phyloP scores from a whole-genome alignment of 2,797 vertebrate species.

The Nothura maculosa region DNA sequence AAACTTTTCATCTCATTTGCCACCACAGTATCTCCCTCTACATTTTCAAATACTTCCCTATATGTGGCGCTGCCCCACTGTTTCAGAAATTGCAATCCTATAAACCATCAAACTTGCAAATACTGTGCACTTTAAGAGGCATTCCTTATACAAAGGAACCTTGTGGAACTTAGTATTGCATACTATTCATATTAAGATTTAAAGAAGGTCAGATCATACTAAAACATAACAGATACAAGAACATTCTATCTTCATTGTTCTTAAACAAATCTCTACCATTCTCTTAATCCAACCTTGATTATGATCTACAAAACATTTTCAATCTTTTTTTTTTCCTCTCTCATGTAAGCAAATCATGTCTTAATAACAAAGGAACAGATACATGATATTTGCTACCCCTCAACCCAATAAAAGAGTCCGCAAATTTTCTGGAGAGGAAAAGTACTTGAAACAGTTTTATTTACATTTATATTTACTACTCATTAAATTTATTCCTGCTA shows the following conservation, averaged over 20 bases:
- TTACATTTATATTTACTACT: constrained; percentile 1
- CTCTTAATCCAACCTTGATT: background rate
- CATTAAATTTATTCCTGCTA: background rate
- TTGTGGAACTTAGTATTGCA: background rate
- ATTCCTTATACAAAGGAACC: background rate
- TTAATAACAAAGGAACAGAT: background rate
- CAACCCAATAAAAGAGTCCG: background rate
- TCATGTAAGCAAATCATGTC: background rate
- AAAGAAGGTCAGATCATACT: background rate
- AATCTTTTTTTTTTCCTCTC: background rate
- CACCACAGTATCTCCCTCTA: background rate
- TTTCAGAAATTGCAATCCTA: background rate
- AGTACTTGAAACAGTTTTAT: background rate
- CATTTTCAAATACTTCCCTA: background rate
- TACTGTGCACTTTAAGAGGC: background rate
- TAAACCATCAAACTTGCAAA: background rate
- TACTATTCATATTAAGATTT: background rate
- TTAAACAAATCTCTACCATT: background rate
- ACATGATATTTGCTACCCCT: background rate
- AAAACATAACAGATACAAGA: background rate
- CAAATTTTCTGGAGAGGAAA: background rate
- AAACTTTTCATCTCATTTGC: background rate
- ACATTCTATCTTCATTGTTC: background rate
- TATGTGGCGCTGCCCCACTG: background rate
- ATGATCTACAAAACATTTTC: background rate